Evolutionary conservation across 1,140 invertebrate species (phyloP).

Genomic region (Anagrus nilaparvatae): DNA sequence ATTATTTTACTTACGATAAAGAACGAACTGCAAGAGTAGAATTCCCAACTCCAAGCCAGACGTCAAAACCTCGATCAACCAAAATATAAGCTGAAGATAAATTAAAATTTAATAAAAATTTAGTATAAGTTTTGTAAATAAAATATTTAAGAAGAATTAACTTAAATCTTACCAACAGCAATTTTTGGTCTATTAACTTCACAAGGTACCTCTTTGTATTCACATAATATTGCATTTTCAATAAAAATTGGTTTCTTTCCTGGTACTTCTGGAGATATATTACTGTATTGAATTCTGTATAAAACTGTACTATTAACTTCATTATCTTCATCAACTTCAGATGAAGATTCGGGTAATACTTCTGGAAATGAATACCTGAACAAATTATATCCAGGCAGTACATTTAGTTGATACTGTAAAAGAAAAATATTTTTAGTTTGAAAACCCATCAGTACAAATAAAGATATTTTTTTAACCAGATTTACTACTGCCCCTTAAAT

Average conservation of each 20-base stretch:
- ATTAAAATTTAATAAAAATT: neutral
- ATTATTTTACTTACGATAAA: conserved; percentile 25
- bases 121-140: neutral
- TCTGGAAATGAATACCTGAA: conserved; percentile 27
- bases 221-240: conserved; percentile 46
- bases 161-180: conserved; percentile 23
- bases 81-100: conserved; percentile 39
- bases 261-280: conserved; percentile 22
- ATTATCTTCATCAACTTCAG: conserved; percentile 8
- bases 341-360: conserved; percentile 16
- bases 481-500: no score
- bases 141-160: neutral
- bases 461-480: no score
- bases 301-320: conserved; percentile 20
- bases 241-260: conserved; percentile 27
- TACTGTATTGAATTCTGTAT: conserved; percentile 26
- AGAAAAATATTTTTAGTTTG: no score
- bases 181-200: conserved; percentile 27
- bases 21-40: conserved; percentile 23
- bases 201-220: conserved; percentile 31
- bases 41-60: conserved; percentile 43
- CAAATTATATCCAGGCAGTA: conserved; percentile 28
- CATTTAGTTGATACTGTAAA: conserved; percentile 25
- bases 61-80: conserved; percentile 44
- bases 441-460: no score